A percentile compares a stretch with the other conserved stretches of the same genome.
phyloP scores from a whole-genome alignment of 2,888 invertebrate genomes.

The Lathronympha strigana region DNA sequence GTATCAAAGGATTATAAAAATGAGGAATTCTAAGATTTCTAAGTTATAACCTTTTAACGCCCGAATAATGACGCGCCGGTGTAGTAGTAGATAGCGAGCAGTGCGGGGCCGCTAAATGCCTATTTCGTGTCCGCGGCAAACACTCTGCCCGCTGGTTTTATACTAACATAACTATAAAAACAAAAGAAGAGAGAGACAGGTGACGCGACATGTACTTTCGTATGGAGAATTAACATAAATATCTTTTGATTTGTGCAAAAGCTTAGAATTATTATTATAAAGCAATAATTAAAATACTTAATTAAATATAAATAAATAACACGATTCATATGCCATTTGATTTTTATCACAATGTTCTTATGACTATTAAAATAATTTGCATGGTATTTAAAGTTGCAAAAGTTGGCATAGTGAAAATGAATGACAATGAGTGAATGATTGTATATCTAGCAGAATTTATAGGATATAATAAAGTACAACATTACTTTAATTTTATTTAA shows the following conservation, averaged over 20 bases:
- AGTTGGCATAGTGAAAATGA: neutral
- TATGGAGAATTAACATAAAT: conserved; percentile 12
- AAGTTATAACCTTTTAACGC: too few species aligned
- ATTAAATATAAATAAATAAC: conserved; percentile 38
- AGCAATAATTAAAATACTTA: conserved; percentile 13
- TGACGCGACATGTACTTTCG: conserved; percentile 2
- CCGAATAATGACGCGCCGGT: too few species aligned
- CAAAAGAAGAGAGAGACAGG: neutral
- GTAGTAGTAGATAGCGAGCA: too few species aligned
- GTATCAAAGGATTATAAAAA: too few species aligned
- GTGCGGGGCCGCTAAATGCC: too few species aligned
- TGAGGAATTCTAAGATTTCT: too few species aligned
- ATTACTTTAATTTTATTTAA: too few species aligned
- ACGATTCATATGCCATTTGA: conserved; percentile 24
- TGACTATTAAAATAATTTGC: conserved; percentile 18
- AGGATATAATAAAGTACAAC: neutral
- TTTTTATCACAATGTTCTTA: conserved; percentile 40
- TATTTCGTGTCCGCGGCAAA: too few species aligned
- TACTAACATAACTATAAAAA: neutral
- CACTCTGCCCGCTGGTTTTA: too few species aligned
- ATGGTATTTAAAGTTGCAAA: conserved; percentile 1
- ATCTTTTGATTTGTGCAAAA: conserved; percentile 27
- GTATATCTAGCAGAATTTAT: neutral
- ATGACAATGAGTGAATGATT: neutral
- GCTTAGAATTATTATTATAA: conserved; percentile 19